Base-by-base conservation (phyloP, 1,140 invertebrate genomes). In the Trachymyrmex cornetzi region DNA sequence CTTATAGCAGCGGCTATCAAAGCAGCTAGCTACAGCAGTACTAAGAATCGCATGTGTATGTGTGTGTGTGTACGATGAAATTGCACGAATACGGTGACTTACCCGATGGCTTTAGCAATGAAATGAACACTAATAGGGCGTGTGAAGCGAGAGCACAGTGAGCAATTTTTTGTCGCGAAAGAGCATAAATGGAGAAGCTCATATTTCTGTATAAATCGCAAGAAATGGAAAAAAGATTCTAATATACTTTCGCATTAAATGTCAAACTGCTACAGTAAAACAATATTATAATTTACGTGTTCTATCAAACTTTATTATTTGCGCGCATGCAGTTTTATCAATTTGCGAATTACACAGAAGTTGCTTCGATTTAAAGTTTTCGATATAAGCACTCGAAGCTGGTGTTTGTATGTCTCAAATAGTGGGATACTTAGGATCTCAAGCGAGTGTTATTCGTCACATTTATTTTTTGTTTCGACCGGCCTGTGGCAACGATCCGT, bases 1-100 rank as follows among this genome's bases (percentile, higher is more conserved):
- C 72, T 90, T 57, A 55, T 74, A 74, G 61, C 59, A 90, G 89
- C 88, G n/a, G 77, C 84, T 90, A 90, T 69, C 34, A 59, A 75
- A 38, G 59, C 77, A 16, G 77, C 77, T 71, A 81, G 74, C 69
- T 77, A 90, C 57, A 81, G 81, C 89, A 75, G 50, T 53, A 77
- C 16, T 53, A 53, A 86, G 38, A 34, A 11, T 67, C 53, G 75
- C 38, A 14, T 30, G 34, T 85, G 61, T 66, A 48, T 30, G 38
- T 12, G 38, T 12, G 9, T 44, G 38, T 44, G 38, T 11, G 11
- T 2, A n/a, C n/a, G n/a, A n/a, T n/a, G n/a, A n/a, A n/a, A 19
- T 48, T 44, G 55, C 53, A 84, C 57, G 38, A 84, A 74, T 84
- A 75, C 69, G 44, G 38, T 82, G 80, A 74, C 69, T 84, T 75